These are phyloP conservation scores for Heliconius ismenius DNA, from an alignment of 2,888 invertebrate genomes.

Conservation along the genomic window DNA sequence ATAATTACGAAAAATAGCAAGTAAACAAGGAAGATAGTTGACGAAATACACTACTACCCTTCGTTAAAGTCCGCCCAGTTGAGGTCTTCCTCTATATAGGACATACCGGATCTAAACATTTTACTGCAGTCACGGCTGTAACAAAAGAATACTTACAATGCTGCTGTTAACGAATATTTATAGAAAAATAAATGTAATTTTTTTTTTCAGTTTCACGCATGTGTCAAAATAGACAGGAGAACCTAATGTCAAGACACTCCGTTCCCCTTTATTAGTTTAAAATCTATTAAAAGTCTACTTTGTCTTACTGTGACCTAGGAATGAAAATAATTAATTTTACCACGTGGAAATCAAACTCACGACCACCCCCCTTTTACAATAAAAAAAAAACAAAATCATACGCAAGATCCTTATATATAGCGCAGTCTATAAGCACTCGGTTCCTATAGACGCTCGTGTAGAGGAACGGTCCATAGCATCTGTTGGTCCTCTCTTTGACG, in stretches of 20 bases:
- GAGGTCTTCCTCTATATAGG: constrained; percentile 57
- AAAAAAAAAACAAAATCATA: constrained; percentile 41
- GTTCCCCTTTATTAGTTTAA: no score
- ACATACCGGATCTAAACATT: constrained; percentile 59
- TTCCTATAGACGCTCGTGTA: constrained; percentile 72
- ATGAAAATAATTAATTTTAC: no score
- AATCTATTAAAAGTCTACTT: no score
- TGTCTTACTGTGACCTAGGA: no score
- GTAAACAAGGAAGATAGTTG: neutral
- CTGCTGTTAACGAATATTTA: no score
- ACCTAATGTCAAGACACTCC: no score
- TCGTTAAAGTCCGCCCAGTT: constrained; percentile 66
- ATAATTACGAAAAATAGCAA: neutral
- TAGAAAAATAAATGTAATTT: no score
- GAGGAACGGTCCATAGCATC: constrained; percentile 72
- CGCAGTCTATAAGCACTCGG: constrained; percentile 69
- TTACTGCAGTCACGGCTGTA: constrained; percentile 60
- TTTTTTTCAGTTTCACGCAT: no score
- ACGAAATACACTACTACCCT: constrained; percentile 53
- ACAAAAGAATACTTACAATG: constrained; percentile 29
- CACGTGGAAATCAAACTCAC: no score
- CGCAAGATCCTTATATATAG: constrained; percentile 70
- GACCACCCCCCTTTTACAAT: no score
- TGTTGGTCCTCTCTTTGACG: constrained; percentile 67
- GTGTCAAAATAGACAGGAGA: no score